Percentiles rank a stretch among this genome's conserved stretches.
Conservation (phyloP, 2,113 vertebrate genomes). For the Daphoenositta chrysoptera region DNA sequence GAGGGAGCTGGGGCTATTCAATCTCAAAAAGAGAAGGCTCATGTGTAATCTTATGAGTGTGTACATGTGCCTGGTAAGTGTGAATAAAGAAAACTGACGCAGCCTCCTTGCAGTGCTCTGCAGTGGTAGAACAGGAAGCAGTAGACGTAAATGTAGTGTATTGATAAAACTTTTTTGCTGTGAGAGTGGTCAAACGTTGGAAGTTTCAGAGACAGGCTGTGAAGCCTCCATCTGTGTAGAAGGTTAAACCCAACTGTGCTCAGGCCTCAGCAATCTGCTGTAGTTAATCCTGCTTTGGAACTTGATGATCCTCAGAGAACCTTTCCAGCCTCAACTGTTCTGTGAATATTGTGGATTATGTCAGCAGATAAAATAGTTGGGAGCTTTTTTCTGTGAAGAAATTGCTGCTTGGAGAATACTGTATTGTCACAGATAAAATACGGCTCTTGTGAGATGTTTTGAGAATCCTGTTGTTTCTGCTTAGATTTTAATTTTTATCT, state of each 20-base stretch:
- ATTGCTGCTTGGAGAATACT: background rate
- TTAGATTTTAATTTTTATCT: background rate
- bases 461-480: background rate
- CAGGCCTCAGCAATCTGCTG: background rate
- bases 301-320: background rate
- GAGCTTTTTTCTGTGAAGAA: background rate
- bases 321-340: background rate
- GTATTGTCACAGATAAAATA: background rate
- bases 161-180: background rate
- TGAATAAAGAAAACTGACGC: background rate
- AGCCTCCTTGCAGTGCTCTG: background rate
- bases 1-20: background rate
- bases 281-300: background rate
- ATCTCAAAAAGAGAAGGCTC: background rate
- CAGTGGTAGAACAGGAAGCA: background rate
- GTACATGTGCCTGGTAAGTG: background rate
- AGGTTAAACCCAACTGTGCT: background rate
- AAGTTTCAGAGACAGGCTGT: background rate
- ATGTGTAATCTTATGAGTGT: background rate
- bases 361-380: background rate
- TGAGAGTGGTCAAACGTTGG: background rate
- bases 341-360: background rate
- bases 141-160: background rate
- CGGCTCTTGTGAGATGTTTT: background rate
- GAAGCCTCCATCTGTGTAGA: background rate